Percentiles rank a stretch among this genome's conserved stretches.
Conservation (phyloP, 1,140 invertebrate species). For the Gyrodactylus bullatarudis region DNA sequence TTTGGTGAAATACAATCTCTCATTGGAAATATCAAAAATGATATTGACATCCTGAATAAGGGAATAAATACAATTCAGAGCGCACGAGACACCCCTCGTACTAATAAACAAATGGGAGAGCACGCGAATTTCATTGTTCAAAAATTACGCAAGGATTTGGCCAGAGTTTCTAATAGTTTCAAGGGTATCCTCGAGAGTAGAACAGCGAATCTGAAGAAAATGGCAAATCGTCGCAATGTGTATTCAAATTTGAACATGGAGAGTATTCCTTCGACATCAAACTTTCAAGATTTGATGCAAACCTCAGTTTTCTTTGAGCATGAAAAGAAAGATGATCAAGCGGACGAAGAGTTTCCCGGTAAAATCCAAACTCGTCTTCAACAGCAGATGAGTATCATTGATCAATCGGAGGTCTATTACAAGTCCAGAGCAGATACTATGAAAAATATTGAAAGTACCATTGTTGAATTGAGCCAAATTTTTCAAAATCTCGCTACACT, state of each 20-base stretch:
- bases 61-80: background rate
- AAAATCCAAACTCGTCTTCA: background rate
- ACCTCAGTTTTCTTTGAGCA: background rate
- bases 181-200: background rate
- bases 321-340: background rate
- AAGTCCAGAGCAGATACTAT: constrained; percentile 54
- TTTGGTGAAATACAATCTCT: background rate
- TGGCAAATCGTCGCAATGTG: background rate
- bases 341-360: background rate
- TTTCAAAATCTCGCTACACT: constrained; percentile 86
- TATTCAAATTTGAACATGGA: background rate
- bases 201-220: background rate
- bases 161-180: background rate
- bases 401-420: background rate
- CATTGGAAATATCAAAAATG: background rate
- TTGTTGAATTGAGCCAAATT: constrained; percentile 88
- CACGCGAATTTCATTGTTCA: background rate
- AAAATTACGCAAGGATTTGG: background rate
- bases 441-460: constrained; percentile 94
- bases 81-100: no score
- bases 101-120: background rate
- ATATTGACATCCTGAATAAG: background rate
- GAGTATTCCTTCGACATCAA: background rate
- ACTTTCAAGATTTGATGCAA: background rate
- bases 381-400: constrained; percentile 2